Conservation (phyloP, 2,797 vertebrate species). For the Dromococcyx pavoninus region DNA sequence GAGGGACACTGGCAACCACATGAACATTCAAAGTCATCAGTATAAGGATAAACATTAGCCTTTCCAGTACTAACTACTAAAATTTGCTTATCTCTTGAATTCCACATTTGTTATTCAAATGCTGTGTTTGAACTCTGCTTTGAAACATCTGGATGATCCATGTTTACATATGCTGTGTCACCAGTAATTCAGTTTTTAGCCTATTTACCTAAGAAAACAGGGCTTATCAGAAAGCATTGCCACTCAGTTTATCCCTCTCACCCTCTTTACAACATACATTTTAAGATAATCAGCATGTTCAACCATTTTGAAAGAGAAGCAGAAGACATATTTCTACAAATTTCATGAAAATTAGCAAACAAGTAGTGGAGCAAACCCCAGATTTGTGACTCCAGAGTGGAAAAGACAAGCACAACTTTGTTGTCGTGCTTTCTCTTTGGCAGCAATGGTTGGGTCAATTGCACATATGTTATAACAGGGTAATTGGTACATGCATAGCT, state of each 20-base stretch:
- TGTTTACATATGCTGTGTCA: background rate
- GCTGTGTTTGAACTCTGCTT: background rate
- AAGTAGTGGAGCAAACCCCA: background rate
- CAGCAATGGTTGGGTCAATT: background rate
- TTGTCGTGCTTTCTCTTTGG: background rate
- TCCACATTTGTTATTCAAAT: background rate
- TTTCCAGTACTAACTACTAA: background rate
- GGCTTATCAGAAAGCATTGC: background rate
- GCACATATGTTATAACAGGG: background rate
- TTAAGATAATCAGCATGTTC: background rate
- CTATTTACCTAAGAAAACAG: background rate
- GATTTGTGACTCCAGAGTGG: background rate
- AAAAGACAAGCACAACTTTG: background rate
- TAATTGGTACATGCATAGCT: background rate
- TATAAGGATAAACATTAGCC: background rate
- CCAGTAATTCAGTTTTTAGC: background rate
- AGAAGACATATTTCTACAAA: background rate
- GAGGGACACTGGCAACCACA: background rate
- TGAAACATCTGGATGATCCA: background rate
- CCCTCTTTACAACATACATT: background rate
- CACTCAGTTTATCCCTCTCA: background rate
- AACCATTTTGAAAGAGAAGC: background rate
- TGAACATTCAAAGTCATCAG: background rate
- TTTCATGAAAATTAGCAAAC: background rate
- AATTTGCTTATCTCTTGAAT: background rate